Percentiles rank a stretch among this genome's conserved stretches.
Conservation (phyloP, 2,113 vertebrate species). For the Carassius carassius region DNA sequence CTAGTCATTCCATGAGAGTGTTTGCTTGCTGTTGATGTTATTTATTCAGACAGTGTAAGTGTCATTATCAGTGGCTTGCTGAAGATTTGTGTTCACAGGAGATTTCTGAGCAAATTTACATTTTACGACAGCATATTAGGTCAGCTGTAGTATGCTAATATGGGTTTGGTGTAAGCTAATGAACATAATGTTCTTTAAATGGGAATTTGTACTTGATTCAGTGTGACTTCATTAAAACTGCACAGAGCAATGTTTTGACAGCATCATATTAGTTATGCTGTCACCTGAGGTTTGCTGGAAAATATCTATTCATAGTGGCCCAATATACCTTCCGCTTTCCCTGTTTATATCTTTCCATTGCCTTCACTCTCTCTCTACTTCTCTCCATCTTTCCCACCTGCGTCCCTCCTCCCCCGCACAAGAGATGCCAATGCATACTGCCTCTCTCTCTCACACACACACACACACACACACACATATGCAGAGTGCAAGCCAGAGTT, state of each 20-base stretch:
- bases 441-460: conserved; percentile 31
- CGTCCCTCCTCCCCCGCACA: conserved; percentile 48
- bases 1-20: conserved; percentile 23
- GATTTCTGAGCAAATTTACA: conserved; percentile 37
- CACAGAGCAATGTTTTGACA: conserved; percentile 30
- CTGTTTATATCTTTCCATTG: conserved; percentile 27
- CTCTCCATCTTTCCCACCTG: conserved; percentile 51
- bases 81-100: conserved; percentile 16
- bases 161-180: conserved; percentile 26
- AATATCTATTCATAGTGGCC: conserved; percentile 18
- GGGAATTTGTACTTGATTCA: conserved; percentile 41
- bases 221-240: conserved; percentile 30
- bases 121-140: conserved; percentile 41
- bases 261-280: not conserved
- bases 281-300: conserved; percentile 36
- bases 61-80: conserved; percentile 20
- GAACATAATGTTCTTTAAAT: conserved; percentile 49
- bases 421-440: conserved; percentile 52
- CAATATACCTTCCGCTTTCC: not conserved
- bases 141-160: conserved; percentile 38
- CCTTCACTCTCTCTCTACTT: conserved; percentile 30
- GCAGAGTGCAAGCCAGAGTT: conserved; percentile 39
- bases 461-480: conserved; percentile 24
- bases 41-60: conserved; percentile 29
- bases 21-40: conserved; percentile 41